Base-by-base conservation (phyloP, 2,797 vertebrate species). In the Loris lydekkerianus region DNA sequence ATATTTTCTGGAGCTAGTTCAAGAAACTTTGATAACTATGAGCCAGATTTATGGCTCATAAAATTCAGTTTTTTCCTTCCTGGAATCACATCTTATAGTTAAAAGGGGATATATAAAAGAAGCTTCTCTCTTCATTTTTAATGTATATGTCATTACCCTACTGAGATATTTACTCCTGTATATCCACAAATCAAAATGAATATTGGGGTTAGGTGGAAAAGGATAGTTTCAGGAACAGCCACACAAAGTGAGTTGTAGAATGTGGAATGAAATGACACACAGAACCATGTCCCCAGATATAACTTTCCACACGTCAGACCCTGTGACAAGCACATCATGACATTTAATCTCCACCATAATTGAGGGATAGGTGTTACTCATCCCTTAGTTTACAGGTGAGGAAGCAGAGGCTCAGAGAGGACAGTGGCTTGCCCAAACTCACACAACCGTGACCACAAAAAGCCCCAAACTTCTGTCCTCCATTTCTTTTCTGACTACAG, bases 11-110 rank as follows among this genome's bases (percentile, higher is more conserved):
- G 96, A 93, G 43, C 20, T 81, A 72, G 49, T 69, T 91, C 56
- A 95, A 96, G 77, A 96, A 96, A 89, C 43, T 70, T 92, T 29
- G 83, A n/a, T 76, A 92, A 92, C 86, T 77, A 77, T 10, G 37
- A 95, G 23, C 31, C 72, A 92, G 75, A 88, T 84, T 82, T 70
- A 83, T 10, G 78, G 53, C 29, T 18, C 43, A 86, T 83, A 86
- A 93, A 91, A 84, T 83, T 20, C 65, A 72, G 43, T 4, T 5
- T 21, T 92, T 81, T 60, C 49, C 67, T 60, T 72, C 37, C 8
- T 34, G 4, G 69, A 91, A 69, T 77, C 78, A 63, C 60, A 69
- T 75, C 34, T 78, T n/a, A 34, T 8, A 83, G 29, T 69, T 77
- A 76, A 92, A 96, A 80, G 67, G 87, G 46, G 75, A 82, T 70